Evolutionary conservation across 2,113 vertebrate genomes (phyloP).

Genomic region (Stictonetta naevosa): DNA sequence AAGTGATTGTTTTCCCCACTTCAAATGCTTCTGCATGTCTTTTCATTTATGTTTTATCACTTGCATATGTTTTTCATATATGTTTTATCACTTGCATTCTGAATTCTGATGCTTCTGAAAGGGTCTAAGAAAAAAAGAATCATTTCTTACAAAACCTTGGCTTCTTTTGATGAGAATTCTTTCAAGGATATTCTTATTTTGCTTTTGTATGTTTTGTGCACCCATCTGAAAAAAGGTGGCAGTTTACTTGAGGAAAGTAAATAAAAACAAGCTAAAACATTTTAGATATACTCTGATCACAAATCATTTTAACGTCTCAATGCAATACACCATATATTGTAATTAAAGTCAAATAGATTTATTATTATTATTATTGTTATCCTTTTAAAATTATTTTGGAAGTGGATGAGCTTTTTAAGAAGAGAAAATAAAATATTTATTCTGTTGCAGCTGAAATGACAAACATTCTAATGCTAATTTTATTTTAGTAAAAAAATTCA

Average conservation of each 20-base stretch:
- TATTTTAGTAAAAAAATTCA: constrained; percentile 43
- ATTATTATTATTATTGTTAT: too few species aligned
- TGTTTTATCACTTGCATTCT: constrained; percentile 38
- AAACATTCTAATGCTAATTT: constrained; percentile 30
- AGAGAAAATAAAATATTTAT: constrained; percentile 55
- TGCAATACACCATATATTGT: background rate
- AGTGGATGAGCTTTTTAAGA: constrained; percentile 24
- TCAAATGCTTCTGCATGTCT: constrained; percentile 36
- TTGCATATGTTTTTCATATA: constrained; percentile 63
- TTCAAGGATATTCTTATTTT: background rate
- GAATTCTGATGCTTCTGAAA: constrained; percentile 41
- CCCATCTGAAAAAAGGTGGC: background rate
- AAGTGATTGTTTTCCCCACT: constrained; percentile 62
- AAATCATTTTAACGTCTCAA: constrained; percentile 1
- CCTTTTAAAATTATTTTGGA: constrained; percentile 3
- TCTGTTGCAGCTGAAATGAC: constrained; percentile 31
- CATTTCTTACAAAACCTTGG: background rate
- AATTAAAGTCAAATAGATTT: background rate
- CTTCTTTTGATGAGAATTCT: background rate
- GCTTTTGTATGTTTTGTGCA: background rate
- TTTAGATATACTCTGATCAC: background rate
- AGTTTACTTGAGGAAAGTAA: background rate
- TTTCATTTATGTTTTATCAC: constrained; percentile 69
- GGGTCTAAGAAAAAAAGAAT: background rate
- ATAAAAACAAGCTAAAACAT: constrained; percentile 18